Evolutionary conservation across 37 sponge, comb jelly and placozoan genomes (phyloP), one percentile per base, ranked within the genome.

Genomic region (Petrosia ficiformis): DNA sequence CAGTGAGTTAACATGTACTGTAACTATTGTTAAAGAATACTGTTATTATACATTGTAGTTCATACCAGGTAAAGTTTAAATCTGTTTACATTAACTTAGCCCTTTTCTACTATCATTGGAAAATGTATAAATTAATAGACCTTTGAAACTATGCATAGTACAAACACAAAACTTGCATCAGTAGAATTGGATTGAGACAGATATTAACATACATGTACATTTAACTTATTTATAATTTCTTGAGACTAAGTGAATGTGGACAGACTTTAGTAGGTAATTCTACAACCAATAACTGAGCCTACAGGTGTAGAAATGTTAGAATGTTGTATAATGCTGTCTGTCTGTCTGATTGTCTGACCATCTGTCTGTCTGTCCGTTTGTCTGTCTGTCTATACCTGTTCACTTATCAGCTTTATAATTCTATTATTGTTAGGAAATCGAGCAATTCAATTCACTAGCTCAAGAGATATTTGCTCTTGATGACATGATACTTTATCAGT

Each of bases 391-490:
- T n/a, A n/a, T 54, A 24, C 57, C 19, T 19, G 22, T 54, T 54
- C 19, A 54, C 57, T 22, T 54, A 22, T 19, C 21, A 19, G 57
- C 21, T 54, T 24, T 54, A 24, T 54, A 24, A 19, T 22, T 24
- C 22, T 54, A 22, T n/a, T n/a, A n/a, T n/a, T n/a, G 25, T 8
- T 59, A 88, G 84, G 68, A 75, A 67, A 93, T 96, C 32, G 57
- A 75, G 43, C 11, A 43, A 14, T 89, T 69, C 52, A 72, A 74
- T 28, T 52, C 38, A 10, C 35, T 79, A 8, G 41, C 60, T 21
- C 24, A 16, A 31, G 92, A 91, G 44, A 83, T 94, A 4, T 73
- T 60, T 42, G 87, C 75, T 41, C 65, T 80, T 42, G 77, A 84
- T 63, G 80, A 88, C 39, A 66, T 87, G 1, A 70, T 75, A 8